These are phyloP conservation scores for Pteria penguin DNA, from an alignment of 2,888 invertebrate species.

Conservation along the genomic window DNA sequence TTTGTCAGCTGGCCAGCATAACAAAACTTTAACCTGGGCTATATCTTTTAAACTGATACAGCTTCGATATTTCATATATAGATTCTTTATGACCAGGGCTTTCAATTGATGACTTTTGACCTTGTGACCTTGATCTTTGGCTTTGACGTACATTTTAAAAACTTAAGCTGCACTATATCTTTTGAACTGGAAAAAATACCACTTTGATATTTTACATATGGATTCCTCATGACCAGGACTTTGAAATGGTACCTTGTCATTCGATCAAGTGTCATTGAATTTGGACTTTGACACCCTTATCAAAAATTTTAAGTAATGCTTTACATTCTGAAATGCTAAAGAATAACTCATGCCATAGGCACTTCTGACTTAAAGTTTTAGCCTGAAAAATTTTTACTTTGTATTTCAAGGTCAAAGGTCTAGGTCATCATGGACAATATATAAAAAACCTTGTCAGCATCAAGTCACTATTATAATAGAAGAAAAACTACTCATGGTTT, in stretches of 20 bases:
- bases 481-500: too few relatives aligned
- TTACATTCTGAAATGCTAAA: too few relatives aligned
- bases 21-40: not conserved
- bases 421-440: too few relatives aligned
- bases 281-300: not conserved
- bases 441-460: too few relatives aligned
- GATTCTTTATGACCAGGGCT: not conserved
- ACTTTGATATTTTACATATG: not conserved
- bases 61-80: not conserved
- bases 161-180: not conserved
- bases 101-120: not conserved
- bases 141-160: not conserved
- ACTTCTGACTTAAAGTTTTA: too few relatives aligned
- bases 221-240: not conserved
- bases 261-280: not conserved
- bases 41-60: not conserved
- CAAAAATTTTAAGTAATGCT: not conserved
- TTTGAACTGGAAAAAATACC: too few relatives aligned
- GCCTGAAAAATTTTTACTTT: too few relatives aligned
- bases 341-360: too few relatives aligned
- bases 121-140: not conserved
- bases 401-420: too few relatives aligned
- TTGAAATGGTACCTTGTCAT: not conserved
- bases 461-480: too few relatives aligned
- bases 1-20: not conserved